Percentiles rank a stretch among this genome's conserved stretches.
phyloP scores from a whole-genome alignment of 2,113 vertebrate genomes.

The Colinus virginianus region DNA sequence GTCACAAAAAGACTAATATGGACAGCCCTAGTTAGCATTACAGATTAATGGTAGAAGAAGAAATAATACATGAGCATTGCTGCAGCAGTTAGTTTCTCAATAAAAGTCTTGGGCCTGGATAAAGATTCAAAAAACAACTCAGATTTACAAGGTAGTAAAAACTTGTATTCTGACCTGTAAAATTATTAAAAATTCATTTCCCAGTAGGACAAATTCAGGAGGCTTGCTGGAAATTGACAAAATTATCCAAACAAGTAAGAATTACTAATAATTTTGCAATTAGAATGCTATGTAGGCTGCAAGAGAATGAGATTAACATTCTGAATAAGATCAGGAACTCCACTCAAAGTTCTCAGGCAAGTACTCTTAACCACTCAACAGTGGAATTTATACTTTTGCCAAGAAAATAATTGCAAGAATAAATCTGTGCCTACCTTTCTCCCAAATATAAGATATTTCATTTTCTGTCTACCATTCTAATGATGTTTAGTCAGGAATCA shows the following conservation, averaged over 20 bases:
- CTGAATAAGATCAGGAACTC: not conserved
- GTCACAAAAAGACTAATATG: not conserved
- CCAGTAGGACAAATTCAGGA: not conserved
- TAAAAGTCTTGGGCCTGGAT: not conserved
- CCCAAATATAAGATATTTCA: not conserved
- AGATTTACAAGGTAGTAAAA: not conserved
- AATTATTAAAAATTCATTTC: not conserved
- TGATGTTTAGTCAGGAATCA: not conserved
- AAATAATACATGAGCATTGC: not conserved
- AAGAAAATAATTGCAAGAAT: not conserved
- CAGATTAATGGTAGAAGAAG: not conserved
- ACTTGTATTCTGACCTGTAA: not conserved
- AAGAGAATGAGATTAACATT: not conserved
- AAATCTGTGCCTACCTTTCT: not conserved
- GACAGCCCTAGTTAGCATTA: rapidly evolving
- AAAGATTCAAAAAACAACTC: not conserved
- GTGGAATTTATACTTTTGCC: not conserved
- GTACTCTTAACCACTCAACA: not conserved
- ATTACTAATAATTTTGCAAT: not conserved
- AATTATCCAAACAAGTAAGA: not conserved
- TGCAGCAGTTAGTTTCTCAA: not conserved
- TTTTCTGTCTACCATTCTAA: not conserved
- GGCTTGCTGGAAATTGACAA: not conserved
- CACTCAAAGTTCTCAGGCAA: not conserved
- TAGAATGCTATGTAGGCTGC: not conserved